Evolutionary conservation across 2,113 vertebrate species (phyloP), one percentile per base, ranked within the genome.

Genomic region (Bos taurus): DNA sequence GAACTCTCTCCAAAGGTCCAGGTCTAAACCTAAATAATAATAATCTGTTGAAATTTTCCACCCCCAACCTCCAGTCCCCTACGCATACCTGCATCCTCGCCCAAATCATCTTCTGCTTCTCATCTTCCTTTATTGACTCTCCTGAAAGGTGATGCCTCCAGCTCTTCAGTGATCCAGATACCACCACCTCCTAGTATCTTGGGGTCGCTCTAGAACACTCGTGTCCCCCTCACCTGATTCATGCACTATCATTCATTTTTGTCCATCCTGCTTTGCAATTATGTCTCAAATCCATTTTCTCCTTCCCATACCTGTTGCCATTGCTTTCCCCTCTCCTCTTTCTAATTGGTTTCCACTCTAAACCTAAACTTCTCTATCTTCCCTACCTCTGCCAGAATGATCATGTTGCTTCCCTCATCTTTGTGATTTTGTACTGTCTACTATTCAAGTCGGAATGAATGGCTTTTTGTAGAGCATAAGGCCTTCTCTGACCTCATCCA

Each of bases 351-450:
- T 94, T 33, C 5, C 36, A 7, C 43, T 46, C 30, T 23, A 30
- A 25, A 33, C 43, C 36, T 23, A 25, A 25, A 33, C 43, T 80
- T 43, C 40, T 33, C 5, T 19, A 25, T 52, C 17, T 80, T 64
- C 21, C 12, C 0, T 3, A 6, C 28, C 15, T 71, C 43, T 71
- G 14, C 0, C 7, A 36, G 14, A 59, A 10, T 5, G 7, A 36
- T 71, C 28, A 2, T 23, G 10, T 21, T 57, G 7, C 13, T 84
- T 19, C 30, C 17, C 33, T 83, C 52, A 33, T 23, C n/a, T 54
- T 46, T 56, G 48, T 60, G 30, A 77, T 48, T 87, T 57, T 48
- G 19, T 77, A 5, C 8, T 36, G 28, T 48, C 40, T 59, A 14
- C 56, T n/a, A 3, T 11, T 33, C 30, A 28, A 30, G 23, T 54